Base-by-base conservation (phyloP, 1,140 invertebrate species). In the Hesperophylax magnus region DNA sequence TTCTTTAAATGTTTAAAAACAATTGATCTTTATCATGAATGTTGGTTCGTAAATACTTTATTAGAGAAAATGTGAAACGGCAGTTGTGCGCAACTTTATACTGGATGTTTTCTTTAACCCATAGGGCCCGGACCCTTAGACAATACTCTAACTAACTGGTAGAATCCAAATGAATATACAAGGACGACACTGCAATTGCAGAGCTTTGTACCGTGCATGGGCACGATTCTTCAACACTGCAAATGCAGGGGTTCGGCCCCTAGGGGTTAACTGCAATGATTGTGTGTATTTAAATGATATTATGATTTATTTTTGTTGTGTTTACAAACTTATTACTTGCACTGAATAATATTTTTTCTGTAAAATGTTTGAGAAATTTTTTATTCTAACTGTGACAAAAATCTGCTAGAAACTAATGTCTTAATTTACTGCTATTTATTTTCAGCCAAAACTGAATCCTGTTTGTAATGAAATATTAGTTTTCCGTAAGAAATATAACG, bases 391-490 rank as follows among this genome's bases (percentile, higher is more conserved):
- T 72, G 24, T 27, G 52, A n/a, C 69, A 72, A 72, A 72, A 53
- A 17, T 31, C 63, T 31, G 11, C 63, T 67, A 67, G 27, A 31
- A 27, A 34, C 63, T 67, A 65, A 31, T 65, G 31, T 67, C 34
- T 71, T 47, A 20, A 52, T 53, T 71, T 71, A 52, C 69, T 72
- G 53, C 24, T 31, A 65, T 72, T 24, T 72, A 72, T 72, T 72
- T 72, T n/a, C 39, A 6, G 39, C 14, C 15, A 52, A 27, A 72
- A 72, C 69, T 72, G 34, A 53, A 54, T 54, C 52, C 20, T 72
- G 69, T 31, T 53, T 72, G 47, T 72, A 56, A 69, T 34, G 39
- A 47, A 69, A 11, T 18, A 22, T 61, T 61, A 17, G 24, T 34
- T 69, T 69, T 69, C 65, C 14, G 17, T 18, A 39, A 39, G 31